Conservation (phyloP, 2,113 vertebrate species). For the Brachypteracias leptosomus region DNA sequence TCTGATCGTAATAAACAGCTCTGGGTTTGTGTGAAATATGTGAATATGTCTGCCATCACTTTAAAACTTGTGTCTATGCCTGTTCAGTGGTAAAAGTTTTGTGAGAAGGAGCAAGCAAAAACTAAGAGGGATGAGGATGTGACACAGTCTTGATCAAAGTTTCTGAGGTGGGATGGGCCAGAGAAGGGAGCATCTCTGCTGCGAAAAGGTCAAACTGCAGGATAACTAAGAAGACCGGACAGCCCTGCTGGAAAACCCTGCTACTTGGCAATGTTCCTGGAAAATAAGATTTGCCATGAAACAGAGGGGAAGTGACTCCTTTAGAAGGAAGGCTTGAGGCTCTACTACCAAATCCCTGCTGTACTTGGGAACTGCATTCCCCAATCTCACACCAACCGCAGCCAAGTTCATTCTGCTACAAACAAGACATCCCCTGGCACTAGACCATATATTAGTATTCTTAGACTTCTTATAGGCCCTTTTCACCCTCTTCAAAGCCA, state of each 20-base stretch:
- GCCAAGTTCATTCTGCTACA: neutral
- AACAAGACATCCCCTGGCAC: neutral
- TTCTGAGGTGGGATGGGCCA: neutral
- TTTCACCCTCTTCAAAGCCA: neutral
- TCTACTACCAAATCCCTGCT: neutral
- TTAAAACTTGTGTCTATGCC: neutral
- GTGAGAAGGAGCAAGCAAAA: neutral
- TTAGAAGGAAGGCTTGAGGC: neutral
- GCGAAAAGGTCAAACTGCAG: rapidly evolving
- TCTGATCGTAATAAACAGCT: neutral
- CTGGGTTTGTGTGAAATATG: neutral
- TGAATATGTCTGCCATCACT: neutral
- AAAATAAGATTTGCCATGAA: neutral
- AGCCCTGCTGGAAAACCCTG: neutral
- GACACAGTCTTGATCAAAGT: neutral
- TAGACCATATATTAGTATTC: neutral
- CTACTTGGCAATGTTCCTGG: neutral
- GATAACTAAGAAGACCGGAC: neutral
- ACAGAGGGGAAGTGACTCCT: neutral
- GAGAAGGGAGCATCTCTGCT: neutral
- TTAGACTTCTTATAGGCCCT: neutral
- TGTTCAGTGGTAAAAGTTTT: neutral
- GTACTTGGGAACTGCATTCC: neutral
- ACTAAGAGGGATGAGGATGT: neutral
- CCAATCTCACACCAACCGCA: neutral